Base-by-base conservation (phyloP, 2,888 invertebrate species). In the Petrophora chlorosata region DNA sequence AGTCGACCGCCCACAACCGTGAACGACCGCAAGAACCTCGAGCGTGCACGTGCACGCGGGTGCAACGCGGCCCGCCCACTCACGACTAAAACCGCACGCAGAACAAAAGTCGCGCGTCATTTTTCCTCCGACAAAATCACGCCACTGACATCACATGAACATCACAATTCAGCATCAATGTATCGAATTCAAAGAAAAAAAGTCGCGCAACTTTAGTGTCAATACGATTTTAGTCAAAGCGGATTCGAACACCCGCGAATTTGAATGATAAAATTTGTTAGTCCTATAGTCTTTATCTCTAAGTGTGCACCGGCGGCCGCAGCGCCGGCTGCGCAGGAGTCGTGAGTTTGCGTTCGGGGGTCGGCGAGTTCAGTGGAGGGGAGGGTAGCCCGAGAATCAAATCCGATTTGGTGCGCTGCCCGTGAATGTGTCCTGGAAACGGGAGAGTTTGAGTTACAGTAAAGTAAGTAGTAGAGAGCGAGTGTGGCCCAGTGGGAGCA, bases 321-420 rank as follows among this genome's bases (percentile, higher is more conserved):
- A n/a, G 36, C 17, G 45, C 2, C n/a, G n/a, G n/a, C n/a, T n/a
- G 44, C 47, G 61, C 46, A 53, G 53, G 48, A 55, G 54, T 52
- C 59, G 63, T 52, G 59, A 56, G 34, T 15, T 22, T 35, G 35
- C 23, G 35, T 34, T 10, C 1, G 62, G 61, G 62, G 67, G 61
- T 56, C 48, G 67, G 65, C 73, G 74, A 70, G 70, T 67, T 35
- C 35, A 52, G 62, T 13, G 13, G 39, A 13, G 52, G 64, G 64
- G 51, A 66, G 56, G 53, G 51, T 35, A 39, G 63, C 73, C 63
- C 67, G 63, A 70, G 67, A 80, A 88, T 90, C 90, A 90, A 85
- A 90, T 88, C 73, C 87, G 85, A 70, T 75, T 80, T 60, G 82
- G 67, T 63, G 79, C 77, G 65, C 74, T 74, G 52, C 81, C 81